Percentiles rank a stretch among this genome's conserved stretches.
Evolutionary conservation across 2,888 invertebrate species (phyloP).

Genomic region (Xanthorhoe designata): DNA sequence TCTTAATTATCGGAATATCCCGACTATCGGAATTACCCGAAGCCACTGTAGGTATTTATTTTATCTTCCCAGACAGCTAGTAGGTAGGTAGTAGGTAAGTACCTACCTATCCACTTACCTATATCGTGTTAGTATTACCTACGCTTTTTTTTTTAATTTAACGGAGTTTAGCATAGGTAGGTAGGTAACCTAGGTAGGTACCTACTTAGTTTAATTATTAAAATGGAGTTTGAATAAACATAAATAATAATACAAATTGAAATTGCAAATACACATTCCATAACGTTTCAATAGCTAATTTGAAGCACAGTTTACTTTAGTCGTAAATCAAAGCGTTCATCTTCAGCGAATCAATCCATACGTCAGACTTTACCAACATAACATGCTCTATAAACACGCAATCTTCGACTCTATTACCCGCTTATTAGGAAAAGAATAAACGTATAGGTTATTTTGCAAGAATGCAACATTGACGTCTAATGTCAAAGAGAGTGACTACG

Average conservation of each 20-base stretch:
- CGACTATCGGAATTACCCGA: no score
- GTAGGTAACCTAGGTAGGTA: no score
- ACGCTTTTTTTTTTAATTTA: no score
- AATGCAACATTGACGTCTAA: constrained; percentile 57
- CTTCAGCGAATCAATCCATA: constrained; percentile 58
- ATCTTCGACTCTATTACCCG: constrained; percentile 27
- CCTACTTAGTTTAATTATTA: no score
- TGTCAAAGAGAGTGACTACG: constrained; percentile 56
- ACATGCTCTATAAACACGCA: background rate
- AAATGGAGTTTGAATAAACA: no score
- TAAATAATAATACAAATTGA: constrained; percentile 7
- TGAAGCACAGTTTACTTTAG: constrained; percentile 30
- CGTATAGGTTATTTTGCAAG: constrained; percentile 43
- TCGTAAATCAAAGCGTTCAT: constrained; percentile 47
- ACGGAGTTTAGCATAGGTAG: no score
- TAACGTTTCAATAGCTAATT: constrained; percentile 16
- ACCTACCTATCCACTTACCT: no score
- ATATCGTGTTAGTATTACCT: no score
- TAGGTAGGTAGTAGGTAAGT: no score
- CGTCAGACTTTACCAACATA: constrained; percentile 47
- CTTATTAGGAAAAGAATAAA: background rate
- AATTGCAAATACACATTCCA: constrained; percentile 20
- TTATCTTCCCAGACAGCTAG: no score
- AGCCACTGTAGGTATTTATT: no score
- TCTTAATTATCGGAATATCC: no score